Evolutionary conservation across 2,888 invertebrate species (phyloP), one percentile per base, ranked within the genome.

Genomic region (Latheticus oryzae): DNA sequence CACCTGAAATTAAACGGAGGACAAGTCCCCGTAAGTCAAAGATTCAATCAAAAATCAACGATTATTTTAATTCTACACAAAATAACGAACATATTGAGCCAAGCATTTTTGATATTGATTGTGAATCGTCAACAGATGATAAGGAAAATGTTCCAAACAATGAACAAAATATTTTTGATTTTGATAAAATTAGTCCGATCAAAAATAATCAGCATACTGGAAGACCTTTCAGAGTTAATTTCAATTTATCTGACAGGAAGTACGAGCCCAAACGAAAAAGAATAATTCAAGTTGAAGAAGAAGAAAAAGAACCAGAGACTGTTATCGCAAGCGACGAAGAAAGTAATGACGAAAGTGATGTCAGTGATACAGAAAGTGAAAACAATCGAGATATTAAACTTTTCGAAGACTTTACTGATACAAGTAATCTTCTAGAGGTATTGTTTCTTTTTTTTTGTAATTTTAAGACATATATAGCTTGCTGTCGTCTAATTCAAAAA

Each of bases 131-230:
- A n/a, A n/a, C n/a, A n/a, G n/a, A n/a, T n/a, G n/a, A 43, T 17
- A 53, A 47, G 11, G 47, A 48, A 19, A 56, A 53, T 17, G 21
- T 23, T 32, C 12, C 38, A 13, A 16, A 16, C 8, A 13, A 24
- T 0, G 16, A 37, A 5, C 21, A 13, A 8, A 66, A 60, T 23
- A 37, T 68, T 9, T 68, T 64, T 48, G 66, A 68, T 42, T 24
- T 47, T 2, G 59, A 61, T 11, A 48, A 59, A 12, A 53, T 64
- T 3, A 66, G 64, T 21, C 64, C 64, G 2, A 43, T 64, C n/a
- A 63, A 67, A 55, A 21, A n/a, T 21, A 9, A 2, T 9, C 21
- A 40, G 21, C 4, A 19, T 19, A 9, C 11, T 5, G 17, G 30
- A 45, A 30, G n/a, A 53, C 33, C 55, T 59, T 32, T n/a, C n/a